Evolutionary conservation across 2,113 vertebrate genomes (phyloP), one percentile per base, ranked within the genome.

Genomic region (Prolemur simus): DNA sequence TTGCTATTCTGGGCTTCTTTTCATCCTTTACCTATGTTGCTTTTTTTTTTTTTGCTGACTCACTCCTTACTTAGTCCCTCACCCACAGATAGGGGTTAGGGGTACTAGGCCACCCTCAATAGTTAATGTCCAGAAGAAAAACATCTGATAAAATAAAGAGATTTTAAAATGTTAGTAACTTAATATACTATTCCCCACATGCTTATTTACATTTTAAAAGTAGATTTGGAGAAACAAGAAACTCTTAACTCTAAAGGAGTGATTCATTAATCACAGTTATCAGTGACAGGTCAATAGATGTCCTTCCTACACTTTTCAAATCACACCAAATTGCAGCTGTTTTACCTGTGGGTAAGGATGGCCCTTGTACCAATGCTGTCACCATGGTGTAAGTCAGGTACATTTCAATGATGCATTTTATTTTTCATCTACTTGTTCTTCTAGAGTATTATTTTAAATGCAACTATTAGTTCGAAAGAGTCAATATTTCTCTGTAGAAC

Each of bases 81-180:
- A 58, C 13, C 73, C 63, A 11, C 11, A 0, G 0, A 1, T 66
- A 20, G 12, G 0, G 3, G 6, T 84, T 42, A 84, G 1, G 1
- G 21, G 83, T 34, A 21, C 5, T 0, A 3, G 37, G 7, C 8
- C 81, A 25, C n/a, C 25, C 4, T n/a, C 39, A 42, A 45, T 34
- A 47, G 17, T 20, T 58, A 14, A 78, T 69, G 11, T 37, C 12
- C 37, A 89, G 10, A 82, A 89, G 15, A 84, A 80, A 89, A 25
- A 37, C 29, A 15, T 60, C 39, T 74, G 34, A 21, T 45, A 29
- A 88, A 78, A 84, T 47, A 9, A 82, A 42, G 2, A 71, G 8
- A 84, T 81, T 85, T 32, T 42, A 3, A 29, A 29, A 4, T 47
- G n/a, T 39, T 86, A 54, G 9, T 82, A 82, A 91, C 52, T 60